phyloP scores from a whole-genome alignment of 2,888 invertebrate species.

The Octodonta nipae region DNA sequence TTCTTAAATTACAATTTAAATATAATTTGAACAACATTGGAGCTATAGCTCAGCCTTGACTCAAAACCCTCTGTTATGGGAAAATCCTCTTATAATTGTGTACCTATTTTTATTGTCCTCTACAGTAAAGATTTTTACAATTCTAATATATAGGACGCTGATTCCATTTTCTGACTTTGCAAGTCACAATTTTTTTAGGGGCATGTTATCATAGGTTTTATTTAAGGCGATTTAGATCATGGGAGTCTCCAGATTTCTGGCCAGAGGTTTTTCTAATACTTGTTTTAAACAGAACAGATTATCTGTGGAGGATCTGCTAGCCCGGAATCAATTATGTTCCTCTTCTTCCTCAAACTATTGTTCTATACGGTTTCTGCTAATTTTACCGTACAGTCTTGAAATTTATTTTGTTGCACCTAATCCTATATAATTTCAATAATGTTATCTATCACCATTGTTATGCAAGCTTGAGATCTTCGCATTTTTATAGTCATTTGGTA shows the following conservation, averaged over 20 bases:
- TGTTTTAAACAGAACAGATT: background rate
- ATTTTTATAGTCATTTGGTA: no score
- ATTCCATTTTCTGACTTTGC: slow-evolving; percentile 1
- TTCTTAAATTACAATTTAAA: background rate
- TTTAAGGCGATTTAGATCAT: background rate
- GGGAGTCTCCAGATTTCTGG: background rate
- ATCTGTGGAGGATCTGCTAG: background rate
- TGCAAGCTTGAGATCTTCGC: no score
- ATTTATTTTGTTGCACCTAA: no score
- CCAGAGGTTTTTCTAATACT: background rate
- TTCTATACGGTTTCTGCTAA: slow-evolving; percentile 1
- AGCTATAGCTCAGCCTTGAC: slow-evolving; percentile 1
- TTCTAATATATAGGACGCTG: slow-evolving; percentile 1
- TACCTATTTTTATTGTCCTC: background rate
- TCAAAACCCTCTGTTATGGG: background rate
- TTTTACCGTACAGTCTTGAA: slow-evolving; percentile 1
- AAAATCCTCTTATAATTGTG: background rate
- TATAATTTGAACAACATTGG: slow-evolving; percentile 1
- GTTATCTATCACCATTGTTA: no score
- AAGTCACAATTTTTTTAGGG: background rate
- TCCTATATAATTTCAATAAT: no score
- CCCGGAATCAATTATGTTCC: slow-evolving; percentile 1
- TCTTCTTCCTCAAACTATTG: background rate
- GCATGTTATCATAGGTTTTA: slow-evolving; percentile 1
- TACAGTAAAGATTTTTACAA: background rate